Evolutionary conservation across 2,113 vertebrate species (phyloP).

Genomic region (Ictidomys tridecemlineatus): DNA sequence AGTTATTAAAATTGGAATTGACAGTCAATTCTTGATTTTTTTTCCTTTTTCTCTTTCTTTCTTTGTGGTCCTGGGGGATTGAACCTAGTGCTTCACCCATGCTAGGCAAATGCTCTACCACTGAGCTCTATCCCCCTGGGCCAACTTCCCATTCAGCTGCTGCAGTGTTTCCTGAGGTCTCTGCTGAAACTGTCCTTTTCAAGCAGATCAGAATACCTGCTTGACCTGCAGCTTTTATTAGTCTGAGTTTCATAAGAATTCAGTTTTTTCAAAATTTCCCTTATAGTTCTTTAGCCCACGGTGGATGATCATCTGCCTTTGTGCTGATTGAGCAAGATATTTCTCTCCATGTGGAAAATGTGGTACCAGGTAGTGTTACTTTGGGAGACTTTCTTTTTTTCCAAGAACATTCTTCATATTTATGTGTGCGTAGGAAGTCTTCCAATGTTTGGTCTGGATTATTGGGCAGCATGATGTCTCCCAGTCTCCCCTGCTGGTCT

Average conservation of each 20-base stretch:
- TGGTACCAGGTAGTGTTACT: not conserved
- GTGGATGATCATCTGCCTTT: not conserved
- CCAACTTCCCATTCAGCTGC: not conserved
- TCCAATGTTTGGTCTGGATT: not conserved
- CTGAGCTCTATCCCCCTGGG: not conserved
- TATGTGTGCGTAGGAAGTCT: not conserved
- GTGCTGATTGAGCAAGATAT: not conserved
- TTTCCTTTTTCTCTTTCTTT: not conserved
- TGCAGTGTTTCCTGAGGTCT: not conserved
- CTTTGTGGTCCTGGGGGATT: no score
- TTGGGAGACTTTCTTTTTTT: not conserved
- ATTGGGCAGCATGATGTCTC: not conserved
- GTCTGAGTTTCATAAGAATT: not conserved
- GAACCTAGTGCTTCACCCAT: not conserved
- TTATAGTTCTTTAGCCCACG: not conserved
- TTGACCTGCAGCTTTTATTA: not conserved
- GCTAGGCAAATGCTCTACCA: not conserved
- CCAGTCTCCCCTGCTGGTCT: not conserved
- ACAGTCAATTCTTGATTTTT: not conserved
- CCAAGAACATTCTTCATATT: not conserved
- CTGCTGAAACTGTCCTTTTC: not conserved
- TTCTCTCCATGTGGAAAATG: not conserved
- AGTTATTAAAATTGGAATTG: slow-evolving; percentile 11
- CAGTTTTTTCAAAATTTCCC: not conserved
- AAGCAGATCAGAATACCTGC: not conserved